Base-by-base conservation (phyloP, 2,888 invertebrate species). In the Sericinus montela region DNA sequence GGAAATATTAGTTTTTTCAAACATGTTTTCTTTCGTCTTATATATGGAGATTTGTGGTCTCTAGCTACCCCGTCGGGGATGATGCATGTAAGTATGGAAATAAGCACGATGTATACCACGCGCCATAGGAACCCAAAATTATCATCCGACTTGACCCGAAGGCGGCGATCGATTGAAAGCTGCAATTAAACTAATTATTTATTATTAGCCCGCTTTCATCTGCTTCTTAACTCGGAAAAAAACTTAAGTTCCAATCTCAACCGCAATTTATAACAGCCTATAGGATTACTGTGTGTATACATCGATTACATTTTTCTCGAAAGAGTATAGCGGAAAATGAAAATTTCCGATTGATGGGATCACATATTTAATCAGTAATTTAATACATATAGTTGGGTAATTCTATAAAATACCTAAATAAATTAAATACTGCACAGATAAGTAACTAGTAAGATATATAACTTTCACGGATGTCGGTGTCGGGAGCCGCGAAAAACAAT, bases 161-260 rank as follows among this genome's bases (percentile, higher is more conserved):
- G 64, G 64, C 74, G 67, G 74, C 67, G 59, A 59, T 60, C 54
- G 68, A 59, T 74, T 82, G 76, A 83, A 83, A 80, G 80, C 80
- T 58, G 69, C 75, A 85, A 86, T 87, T 85, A 84, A 82, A 81
- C 76, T 79, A 82, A 85, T 86, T 83, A 82, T 79, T 80, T 70
- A 79, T 78, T 82, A 84, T 81, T 83, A 84, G 64, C 30, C 62
- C 65, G 69, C 77, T 80, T 78, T 77, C 76, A 65, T 65, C 63
- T 59, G 60, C 56, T 60, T 64, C 54, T 61, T 63, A 62, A 55
- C 67, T 60, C 57, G 49, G 61, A 69, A 75, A 80, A 82, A 80
- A 85, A 75, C 65, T 69, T 59, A 64, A 69, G 72, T 69, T 65
- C 66, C 63, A 54, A 67, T 60, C 67, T 55, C 60, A 64, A 60